Conservation (phyloP, 2,797 vertebrate genomes). For the Channa striata region DNA sequence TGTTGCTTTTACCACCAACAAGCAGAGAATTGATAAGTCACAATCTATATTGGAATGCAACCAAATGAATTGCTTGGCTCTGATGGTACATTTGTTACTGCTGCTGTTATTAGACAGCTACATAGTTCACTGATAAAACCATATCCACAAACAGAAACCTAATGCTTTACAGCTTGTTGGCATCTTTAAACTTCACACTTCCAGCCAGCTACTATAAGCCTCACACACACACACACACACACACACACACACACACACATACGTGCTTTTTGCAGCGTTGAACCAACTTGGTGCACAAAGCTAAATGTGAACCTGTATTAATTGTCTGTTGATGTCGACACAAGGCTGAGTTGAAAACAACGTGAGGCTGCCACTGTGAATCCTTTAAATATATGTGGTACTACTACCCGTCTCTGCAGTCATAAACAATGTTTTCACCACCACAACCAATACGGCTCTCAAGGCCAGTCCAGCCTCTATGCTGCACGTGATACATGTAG, state of each 20-base stretch:
- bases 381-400: not conserved
- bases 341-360: not conserved
- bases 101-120: not conserved
- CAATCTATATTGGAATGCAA: not conserved
- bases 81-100: not conserved
- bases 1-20: no score
- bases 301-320: not conserved
- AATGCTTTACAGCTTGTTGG: slow-evolving; percentile 1
- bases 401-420: not conserved
- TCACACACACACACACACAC: not conserved
- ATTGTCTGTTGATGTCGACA: not conserved
- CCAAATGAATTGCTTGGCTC: not conserved
- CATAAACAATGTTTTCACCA: not conserved
- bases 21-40: not conserved
- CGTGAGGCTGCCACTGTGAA: no score
- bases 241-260: no score
- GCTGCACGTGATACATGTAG: not conserved
- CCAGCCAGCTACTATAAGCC: not conserved
- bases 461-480: not conserved
- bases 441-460: not conserved
- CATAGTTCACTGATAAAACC: not conserved
- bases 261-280: not conserved
- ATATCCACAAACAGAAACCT: no score
- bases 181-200: slow-evolving; percentile 8
- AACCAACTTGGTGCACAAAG: not conserved